These are phyloP conservation scores for Drosophila leontia DNA, from an alignment of 1,140 invertebrate species.

Conservation along the genomic window DNA sequence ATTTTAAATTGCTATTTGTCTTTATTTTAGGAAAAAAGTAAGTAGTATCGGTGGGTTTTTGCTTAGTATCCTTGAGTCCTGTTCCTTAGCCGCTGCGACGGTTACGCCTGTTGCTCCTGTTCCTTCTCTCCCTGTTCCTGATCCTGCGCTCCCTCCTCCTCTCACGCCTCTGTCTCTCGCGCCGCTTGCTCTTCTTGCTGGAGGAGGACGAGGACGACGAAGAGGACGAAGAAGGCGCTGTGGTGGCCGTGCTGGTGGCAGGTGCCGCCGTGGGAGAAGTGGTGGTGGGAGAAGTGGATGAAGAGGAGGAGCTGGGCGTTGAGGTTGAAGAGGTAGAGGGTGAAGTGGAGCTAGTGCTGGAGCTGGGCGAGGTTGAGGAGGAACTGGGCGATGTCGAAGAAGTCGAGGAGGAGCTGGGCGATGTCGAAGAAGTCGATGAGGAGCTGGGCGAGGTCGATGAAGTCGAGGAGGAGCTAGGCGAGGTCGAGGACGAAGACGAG, in stretches of 20 bases:
- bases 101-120: background rate
- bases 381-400: no score
- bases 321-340: background rate
- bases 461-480: background rate
- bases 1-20: background rate
- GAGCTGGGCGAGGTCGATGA: background rate
- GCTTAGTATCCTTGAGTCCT: background rate
- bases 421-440: background rate
- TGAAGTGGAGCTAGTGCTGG: background rate
- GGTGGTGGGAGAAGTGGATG: background rate
- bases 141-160: background rate
- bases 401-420: background rate
- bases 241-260: background rate
- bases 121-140: constrained; percentile 7
- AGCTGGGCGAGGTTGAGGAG: background rate
- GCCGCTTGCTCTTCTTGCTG: background rate
- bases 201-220: background rate
- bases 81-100: background rate
- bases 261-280: background rate
- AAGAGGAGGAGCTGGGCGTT: constrained; percentile 1
- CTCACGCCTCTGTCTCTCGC: constrained; percentile 1
- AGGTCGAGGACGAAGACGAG: background rate
- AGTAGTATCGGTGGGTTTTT: background rate
- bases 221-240: background rate
- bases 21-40: background rate